These are phyloP conservation scores for Ciconia stormi DNA, from an alignment of 2,113 vertebrate genomes.

Conservation along the genomic window DNA sequence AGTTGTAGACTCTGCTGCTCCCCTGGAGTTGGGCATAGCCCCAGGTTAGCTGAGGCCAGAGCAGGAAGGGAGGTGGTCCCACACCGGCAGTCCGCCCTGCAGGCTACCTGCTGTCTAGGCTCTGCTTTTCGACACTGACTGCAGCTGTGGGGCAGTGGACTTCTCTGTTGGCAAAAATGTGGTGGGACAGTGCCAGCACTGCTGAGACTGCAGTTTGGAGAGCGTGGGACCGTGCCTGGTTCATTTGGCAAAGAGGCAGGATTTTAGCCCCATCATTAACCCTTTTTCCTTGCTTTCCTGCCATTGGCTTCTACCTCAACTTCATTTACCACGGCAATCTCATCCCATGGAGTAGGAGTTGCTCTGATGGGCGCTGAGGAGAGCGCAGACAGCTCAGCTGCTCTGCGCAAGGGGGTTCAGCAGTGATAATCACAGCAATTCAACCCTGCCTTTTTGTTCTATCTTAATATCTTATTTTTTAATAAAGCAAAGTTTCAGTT, in stretches of 20 bases:
- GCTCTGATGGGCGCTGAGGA: background rate
- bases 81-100: background rate
- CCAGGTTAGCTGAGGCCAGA: background rate
- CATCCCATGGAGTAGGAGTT: background rate
- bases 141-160: background rate
- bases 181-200: background rate
- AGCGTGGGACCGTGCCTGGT: background rate
- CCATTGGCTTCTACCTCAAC: background rate
- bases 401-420: background rate
- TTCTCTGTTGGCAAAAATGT: background rate
- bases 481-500: background rate
- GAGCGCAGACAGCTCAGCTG: background rate
- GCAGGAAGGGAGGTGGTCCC: background rate
- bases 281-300: background rate
- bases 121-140: background rate
- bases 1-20: background rate
- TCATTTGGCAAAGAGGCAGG: background rate
- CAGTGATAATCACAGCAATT: background rate
- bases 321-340: background rate
- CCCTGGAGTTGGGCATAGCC: background rate
- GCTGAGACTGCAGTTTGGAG: background rate
- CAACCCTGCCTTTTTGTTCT: background rate
- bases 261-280: background rate
- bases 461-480: background rate
- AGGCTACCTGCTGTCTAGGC: background rate